Evolutionary conservation across 2,113 vertebrate genomes (phyloP), one percentile per base, ranked within the genome.

Genomic region (Xiphophorus hellerii): DNA sequence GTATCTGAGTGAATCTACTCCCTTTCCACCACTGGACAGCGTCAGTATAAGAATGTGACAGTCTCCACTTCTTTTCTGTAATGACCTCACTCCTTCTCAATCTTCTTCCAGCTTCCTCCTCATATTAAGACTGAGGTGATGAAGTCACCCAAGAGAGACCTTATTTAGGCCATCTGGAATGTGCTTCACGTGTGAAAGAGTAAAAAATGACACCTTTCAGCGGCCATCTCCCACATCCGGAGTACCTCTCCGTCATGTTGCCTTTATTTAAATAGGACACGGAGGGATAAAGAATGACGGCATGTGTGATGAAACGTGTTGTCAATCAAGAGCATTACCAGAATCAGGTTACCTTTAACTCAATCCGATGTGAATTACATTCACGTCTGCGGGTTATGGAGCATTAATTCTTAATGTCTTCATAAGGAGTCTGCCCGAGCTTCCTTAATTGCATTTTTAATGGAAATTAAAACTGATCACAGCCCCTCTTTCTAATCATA

Each of bases 101-200:
- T 71, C 71, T 66, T 69, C 33, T 35, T 28, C 27, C 61, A 11
- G 14, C 35, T 73, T 62, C 54, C 69, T 66, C 15, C 74, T 69
- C 30, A 81, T 69, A 83, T 88, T 62, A 70, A 71, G 70, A 83
- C 69, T 42, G 80, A 89, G 79, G 73, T 76, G 90, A 88, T 87
- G 80, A 84, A 90, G 69, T 82, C 76, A 76, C 51, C 66, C 71
- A 44, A 31, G 71, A 80, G 81, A 76, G 76, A 83, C 83, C 62
- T 63, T 68, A 87, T 83, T 81, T 71, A 81, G 76, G 74, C 82
- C 80, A 78, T 70, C 71, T 82, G 78, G 71, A 68, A 77, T 63
- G 83, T 65, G 82, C 73, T 82, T 87, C 83, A 84, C 68, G 37
- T 85, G 78, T 60, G 71, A 82, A 81, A 66, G 77, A 48, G 65